Base-by-base conservation (phyloP, 2,888 invertebrate genomes). In the Melanostoma scalare region DNA sequence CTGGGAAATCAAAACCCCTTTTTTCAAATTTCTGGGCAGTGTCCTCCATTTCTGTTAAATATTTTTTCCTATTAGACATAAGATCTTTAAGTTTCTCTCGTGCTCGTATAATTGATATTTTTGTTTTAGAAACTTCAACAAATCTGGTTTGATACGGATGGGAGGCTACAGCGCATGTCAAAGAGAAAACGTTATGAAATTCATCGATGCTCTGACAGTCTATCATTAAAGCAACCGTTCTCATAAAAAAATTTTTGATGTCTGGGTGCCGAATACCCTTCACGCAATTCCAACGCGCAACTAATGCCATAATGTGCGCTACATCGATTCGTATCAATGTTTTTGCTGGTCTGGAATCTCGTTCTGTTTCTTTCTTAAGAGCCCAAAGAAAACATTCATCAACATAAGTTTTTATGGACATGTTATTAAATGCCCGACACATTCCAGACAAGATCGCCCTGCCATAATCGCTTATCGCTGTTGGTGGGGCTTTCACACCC, bases 381-480 rank as follows among this genome's bases (percentile, higher is more conserved):
- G 20, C 20, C 20, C 20, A 20, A 20, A 42, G n/a, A 42, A n/a
- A 48, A 30, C 30, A 20, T 6, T 4, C 2, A 30, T 20, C 48
- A 5, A 48, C 6, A 48, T 48, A 48, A n/a, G 2, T 30, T 8
- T 53, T 53, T 3, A 53, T n/a, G 2, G 53, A 53, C 53, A 53
- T 53, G 5, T 53, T 53, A 9, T 53, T n/a, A 6, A 53, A 53
- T 2, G 53, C 4, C 3, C 53, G n/a, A 8, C 53, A 53, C 53
- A 53, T 53, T 9, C 10, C 53, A 9, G 36, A n/a, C 3, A 53
- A 9, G 3, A 53, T 53, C 5, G 53, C 53, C 36, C 35, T n/a
- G n/a, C 53, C 53, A 10, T 53, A 36, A n/a, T 53, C 53, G 5
- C 36, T n/a, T 10, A 53, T 10, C 3, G 53, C n/a, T 53, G 35